Evolutionary conservation across 2,797 vertebrate species (phyloP).

Genomic region (Sebastes ruberrimus): DNA sequence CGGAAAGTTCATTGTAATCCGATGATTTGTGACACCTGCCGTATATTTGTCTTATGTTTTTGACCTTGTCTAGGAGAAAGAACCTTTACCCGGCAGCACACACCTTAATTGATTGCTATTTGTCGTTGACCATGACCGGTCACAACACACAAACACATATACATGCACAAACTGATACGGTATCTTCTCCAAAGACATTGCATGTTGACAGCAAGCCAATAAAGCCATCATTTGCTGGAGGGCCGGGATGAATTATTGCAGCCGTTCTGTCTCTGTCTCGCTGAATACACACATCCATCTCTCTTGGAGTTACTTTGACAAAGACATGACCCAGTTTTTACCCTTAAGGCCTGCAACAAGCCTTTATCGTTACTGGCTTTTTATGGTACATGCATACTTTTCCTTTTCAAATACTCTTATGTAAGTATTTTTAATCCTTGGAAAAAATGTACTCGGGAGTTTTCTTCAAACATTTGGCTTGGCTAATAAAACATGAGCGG

Average conservation of each 20-base stretch:
- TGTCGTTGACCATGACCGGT: constrained; percentile 62
- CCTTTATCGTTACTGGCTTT: constrained; percentile 49
- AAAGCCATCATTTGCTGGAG: constrained; percentile 66
- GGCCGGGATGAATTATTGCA: constrained; percentile 62
- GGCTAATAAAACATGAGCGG: constrained; percentile 39
- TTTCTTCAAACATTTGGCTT: constrained; percentile 54
- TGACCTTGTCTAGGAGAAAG: constrained; percentile 33
- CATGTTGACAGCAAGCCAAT: constrained; percentile 71
- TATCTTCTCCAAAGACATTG: constrained; percentile 72
- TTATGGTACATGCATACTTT: constrained; percentile 30
- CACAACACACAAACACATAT: constrained; percentile 29
- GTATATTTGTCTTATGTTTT: constrained; percentile 39
- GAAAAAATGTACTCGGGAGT: constrained; percentile 28
- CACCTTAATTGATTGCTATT: constrained; percentile 68
- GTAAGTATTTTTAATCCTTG: constrained; percentile 56
- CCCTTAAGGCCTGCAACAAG: constrained; percentile 22
- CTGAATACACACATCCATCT: constrained; percentile 57
- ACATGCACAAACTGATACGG: constrained; percentile 55
- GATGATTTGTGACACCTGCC: constrained; percentile 16
- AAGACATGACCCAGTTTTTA: constrained; percentile 50
- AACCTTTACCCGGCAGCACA: constrained; percentile 59
- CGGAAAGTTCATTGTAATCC: background rate
- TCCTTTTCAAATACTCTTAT: constrained; percentile 28
- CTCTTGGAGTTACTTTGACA: constrained; percentile 49
- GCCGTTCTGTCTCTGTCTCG: constrained; percentile 46